Conservation (phyloP, 2,888 invertebrate genomes). For the Drosophila tanythrix region DNA sequence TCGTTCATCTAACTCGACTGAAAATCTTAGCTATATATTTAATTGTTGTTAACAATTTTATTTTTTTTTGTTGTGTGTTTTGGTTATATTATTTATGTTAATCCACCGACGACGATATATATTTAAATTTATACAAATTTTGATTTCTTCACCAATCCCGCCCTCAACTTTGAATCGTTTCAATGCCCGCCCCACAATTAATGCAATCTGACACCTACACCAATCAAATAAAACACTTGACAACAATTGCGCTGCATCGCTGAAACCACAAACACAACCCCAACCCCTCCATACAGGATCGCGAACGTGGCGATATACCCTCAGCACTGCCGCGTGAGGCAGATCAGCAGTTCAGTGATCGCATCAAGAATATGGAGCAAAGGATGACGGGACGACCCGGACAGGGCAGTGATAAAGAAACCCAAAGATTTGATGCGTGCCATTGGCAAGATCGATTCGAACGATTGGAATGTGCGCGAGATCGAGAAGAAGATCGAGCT, state of each 20-base stretch:
- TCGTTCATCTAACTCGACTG: slow-evolving; percentile 53
- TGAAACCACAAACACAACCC: slow-evolving; percentile 15
- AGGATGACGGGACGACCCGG: slow-evolving; percentile 88
- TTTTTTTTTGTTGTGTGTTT: slow-evolving; percentile 40
- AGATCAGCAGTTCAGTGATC: slow-evolving; percentile 85
- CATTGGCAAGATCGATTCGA: slow-evolving; percentile 94
- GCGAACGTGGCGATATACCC: slow-evolving; percentile 84
- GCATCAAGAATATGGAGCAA: slow-evolving; percentile 91
- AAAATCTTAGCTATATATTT: slow-evolving; percentile 18
- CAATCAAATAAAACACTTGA: slow-evolving; percentile 30
- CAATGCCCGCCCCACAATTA: slow-evolving; percentile 34
- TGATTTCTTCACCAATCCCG: slow-evolving; percentile 61
- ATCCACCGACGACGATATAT: slow-evolving; percentile 35
- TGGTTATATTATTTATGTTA: slow-evolving; percentile 44
- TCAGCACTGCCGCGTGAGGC: slow-evolving; percentile 83
- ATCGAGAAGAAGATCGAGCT: slow-evolving; percentile 94
- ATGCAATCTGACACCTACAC: slow-evolving; percentile 43
- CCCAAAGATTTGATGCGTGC: slow-evolving; percentile 94
- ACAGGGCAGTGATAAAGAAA: slow-evolving; percentile 89
- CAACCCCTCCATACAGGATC: slow-evolving; percentile 76
- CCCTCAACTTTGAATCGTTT: slow-evolving; percentile 23
- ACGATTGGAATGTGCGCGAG: slow-evolving; percentile 96
- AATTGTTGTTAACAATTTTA: slow-evolving; percentile 12
- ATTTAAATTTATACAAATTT: slow-evolving; percentile 55
- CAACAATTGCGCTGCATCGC: slow-evolving; percentile 27